Base-by-base conservation (phyloP, 1,140 invertebrate species). In the Andrena cerasifolii region DNA sequence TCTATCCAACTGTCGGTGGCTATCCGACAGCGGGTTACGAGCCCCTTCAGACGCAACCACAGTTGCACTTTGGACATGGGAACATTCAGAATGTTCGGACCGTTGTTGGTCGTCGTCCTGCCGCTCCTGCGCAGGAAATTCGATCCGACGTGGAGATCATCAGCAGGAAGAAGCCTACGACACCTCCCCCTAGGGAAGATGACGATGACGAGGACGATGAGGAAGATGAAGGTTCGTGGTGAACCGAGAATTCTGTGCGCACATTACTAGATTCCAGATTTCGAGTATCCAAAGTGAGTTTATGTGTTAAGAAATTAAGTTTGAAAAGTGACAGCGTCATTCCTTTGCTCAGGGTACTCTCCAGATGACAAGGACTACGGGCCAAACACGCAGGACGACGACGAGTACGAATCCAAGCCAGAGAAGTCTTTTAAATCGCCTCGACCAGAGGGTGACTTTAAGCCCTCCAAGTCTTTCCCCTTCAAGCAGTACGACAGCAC, bases 71-170 rank as follows among this genome's bases (percentile, higher is more conserved):
- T 47, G 63, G 43, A n/a, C 66, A 78, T 26, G 36, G 47, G 12
- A 51, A 40, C 26, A 31, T 24, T 43, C 33, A 33, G 5, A 21
- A 31, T 16, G 56, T 53, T 7, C 62, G 58, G 36, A 51, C 45
- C 28, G 24, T 51, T 47, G 65, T 66, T 0, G 16, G 26, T 0
- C 21, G 26, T 12, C 74, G 68, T 53, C 75, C 81, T 51, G 28
- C 67, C 0, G 83, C 83, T 24, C 83, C 87, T 16, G 66, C 66
- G n/a, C 85, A 87, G 21, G 77, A 80, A 49, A 91, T 92, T 36
- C 74, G 86, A 28, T 82, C 86, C 0, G 91, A 92, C 56, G 91
- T 90, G 6, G 91, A 92, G 58, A 74, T 92, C 8, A 86, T 92
- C 10, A 78, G 89, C 24, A 90, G 87, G 24, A 91, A 91, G 56